Evolutionary conservation across 92 coral and sea anemone genomes (phyloP), one percentile per base, ranked within the genome.

Genomic region (Epizoanthus scotinus): DNA sequence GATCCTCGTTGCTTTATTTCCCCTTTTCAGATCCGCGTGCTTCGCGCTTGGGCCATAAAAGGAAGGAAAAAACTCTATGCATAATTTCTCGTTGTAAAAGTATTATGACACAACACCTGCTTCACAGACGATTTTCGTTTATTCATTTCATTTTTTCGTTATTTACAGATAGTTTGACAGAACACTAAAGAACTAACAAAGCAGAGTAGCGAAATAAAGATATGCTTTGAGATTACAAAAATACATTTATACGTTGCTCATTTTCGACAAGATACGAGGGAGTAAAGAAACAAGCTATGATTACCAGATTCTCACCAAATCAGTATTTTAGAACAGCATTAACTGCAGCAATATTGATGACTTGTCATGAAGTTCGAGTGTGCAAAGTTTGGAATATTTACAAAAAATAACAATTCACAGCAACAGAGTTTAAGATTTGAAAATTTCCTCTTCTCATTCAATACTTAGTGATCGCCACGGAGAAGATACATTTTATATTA

Each of bases 201-300:
- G 54, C 15, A 54, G 63, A 55, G 66, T 28, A 73, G 18, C 29
- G 28, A 57, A 55, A 73, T 54, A 29, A 73, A 55, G 52, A 47
- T 50, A 73, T n/a, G 40, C 15, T 19, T 73, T 56, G n/a, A 7
- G 31, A 19, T 34, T 73, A 73, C 65, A 73, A 73, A 73, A 73
- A 73, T 73, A 73, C 66, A 55, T 73, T 73, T 73, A 73, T 73
- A 50, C 52, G 34, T 54, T 73, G 44, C 54, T 62, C 9, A 26
- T n/a, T 25, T 42, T 68, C 20, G 69, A 27, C 36, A 64, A 18
- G 44, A 40, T 38, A 29, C 9, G 63, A 54, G 61, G 29, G 6
- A 1, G 42, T 13, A 19, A 28, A 44, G 40, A n/a, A 15, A 31
- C 26, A 27, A 17, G 0, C 15, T 20, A 26, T 18, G 18, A 3